A percentile compares a stretch with the other conserved stretches of the same genome.
These are phyloP conservation scores for Calliopsis andreniformis DNA, from an alignment of 1,140 invertebrate species.

Conservation along the genomic window DNA sequence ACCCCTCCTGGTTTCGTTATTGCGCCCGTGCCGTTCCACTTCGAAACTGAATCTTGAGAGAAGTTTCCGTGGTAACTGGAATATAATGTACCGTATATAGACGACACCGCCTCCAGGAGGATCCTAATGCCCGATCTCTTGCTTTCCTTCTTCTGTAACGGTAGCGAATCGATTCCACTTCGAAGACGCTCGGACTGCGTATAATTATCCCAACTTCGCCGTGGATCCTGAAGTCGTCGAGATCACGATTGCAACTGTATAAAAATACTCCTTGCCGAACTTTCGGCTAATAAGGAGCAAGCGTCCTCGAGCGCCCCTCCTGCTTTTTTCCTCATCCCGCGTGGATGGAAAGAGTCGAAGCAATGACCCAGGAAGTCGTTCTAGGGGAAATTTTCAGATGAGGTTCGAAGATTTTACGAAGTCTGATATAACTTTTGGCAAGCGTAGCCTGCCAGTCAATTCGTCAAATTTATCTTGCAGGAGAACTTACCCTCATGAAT, in stretches of 20 bases:
- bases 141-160: not conserved
- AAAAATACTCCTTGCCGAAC: constrained; percentile 20
- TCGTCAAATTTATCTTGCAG: too few species aligned
- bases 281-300: constrained; percentile 40
- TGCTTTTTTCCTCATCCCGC: not conserved
- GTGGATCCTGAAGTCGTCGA: not conserved
- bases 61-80: constrained; percentile 35
- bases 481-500: too few species aligned
- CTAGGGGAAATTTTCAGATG: too few species aligned
- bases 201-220: constrained; percentile 30
- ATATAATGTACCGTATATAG: constrained; percentile 41
- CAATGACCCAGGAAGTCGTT: too few species aligned
- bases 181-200: not conserved
- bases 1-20: constrained; percentile 52
- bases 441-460: too few species aligned
- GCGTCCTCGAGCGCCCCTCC: not conserved
- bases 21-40: constrained; percentile 45
- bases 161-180: constrained; percentile 27
- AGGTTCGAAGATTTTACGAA: too few species aligned
- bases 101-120: constrained; percentile 5
- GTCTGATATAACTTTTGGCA: too few species aligned
- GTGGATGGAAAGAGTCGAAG: not conserved
- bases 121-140: constrained; percentile 7
- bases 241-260: not conserved
- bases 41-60: constrained; percentile 43